Conservation (phyloP, 2,113 vertebrate genomes). For the Egretta garzetta region DNA sequence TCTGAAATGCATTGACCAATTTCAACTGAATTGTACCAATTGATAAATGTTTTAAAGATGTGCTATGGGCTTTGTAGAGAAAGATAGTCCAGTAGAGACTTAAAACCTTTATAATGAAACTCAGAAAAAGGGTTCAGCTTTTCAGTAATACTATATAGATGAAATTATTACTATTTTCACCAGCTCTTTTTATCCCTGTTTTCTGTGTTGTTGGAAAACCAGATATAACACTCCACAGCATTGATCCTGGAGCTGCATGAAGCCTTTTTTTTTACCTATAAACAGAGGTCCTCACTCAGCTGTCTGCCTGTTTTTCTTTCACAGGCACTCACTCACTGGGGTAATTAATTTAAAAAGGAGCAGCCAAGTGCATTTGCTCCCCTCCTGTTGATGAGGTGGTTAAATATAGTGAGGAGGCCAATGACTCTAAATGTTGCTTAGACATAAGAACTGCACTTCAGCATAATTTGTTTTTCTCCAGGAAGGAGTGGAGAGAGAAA, state of each 20-base stretch:
- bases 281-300: not conserved
- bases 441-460: not conserved
- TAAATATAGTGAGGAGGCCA: not conserved
- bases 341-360: not conserved
- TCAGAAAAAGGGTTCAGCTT: not conserved
- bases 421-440: not conserved
- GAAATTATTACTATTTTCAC: not conserved
- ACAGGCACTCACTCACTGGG: not conserved
- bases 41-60: not conserved
- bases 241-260: not conserved
- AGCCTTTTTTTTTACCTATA: not conserved
- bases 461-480: not conserved
- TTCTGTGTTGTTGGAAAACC: not conserved
- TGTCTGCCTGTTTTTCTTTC: not conserved
- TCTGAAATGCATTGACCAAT: not conserved
- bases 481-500: not conserved
- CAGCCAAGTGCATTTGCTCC: not conserved
- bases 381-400: not conserved
- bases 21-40: not conserved
- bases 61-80: not conserved
- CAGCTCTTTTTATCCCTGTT: not conserved
- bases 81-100: not conserved
- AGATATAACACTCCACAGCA: not conserved
- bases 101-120: not conserved
- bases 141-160: not conserved